Evolutionary conservation across 2,113 vertebrate genomes (phyloP).

Genomic region (Mus musculus): GRCm39 chr16:49498001-49498500

Average conservation of each 20-base stretch:
- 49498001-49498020: background rate
- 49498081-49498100: slow-evolving; percentile 26
- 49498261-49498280: background rate
- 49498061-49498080: background rate
- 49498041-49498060: background rate
- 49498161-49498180: background rate
- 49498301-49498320: slow-evolving; percentile 34
- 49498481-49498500: slow-evolving; percentile 60
- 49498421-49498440: background rate
- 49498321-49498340: background rate
- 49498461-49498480: slow-evolving; percentile 28
- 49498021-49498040: background rate
- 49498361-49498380: background rate
- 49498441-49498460: slow-evolving; percentile 41
- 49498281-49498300: background rate
- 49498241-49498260: background rate
- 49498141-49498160: background rate
- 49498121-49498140: background rate
- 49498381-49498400: slow-evolving; percentile 55
- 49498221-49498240: background rate
- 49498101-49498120: slow-evolving; percentile 23
- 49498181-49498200: slow-evolving; percentile 4
- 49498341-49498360: slow-evolving; percentile 33
- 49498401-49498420: slow-evolving; percentile 53
- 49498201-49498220: background rate